phyloP scores from a whole-genome alignment of 2,113 vertebrate species.

The Caretta caretta region DNA sequence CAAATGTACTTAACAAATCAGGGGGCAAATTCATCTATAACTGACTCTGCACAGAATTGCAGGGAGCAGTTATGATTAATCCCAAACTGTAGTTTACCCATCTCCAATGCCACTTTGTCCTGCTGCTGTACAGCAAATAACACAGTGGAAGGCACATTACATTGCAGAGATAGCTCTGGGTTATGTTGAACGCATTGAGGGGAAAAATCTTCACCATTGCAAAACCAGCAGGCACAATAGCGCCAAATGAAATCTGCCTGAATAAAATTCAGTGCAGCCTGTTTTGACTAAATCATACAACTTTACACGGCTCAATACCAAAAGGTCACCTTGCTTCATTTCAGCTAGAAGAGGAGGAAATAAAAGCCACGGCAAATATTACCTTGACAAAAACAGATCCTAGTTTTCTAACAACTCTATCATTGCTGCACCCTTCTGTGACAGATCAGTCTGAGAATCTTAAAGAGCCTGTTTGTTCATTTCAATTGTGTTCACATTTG shows the following conservation, averaged over 20 bases:
- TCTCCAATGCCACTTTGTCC: not conserved
- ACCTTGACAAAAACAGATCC: not conserved
- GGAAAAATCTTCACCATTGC: not conserved
- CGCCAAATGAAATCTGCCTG: not conserved
- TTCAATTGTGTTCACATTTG: not conserved
- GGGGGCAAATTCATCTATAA: not conserved
- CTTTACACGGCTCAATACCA: not conserved
- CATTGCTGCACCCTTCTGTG: not conserved
- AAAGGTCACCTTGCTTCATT: slow-evolving; percentile 4
- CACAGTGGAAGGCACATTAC: not conserved
- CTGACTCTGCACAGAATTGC: not conserved
- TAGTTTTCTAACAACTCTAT: not conserved
- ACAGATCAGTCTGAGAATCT: not conserved
- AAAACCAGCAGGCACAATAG: not conserved
- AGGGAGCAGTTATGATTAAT: not conserved
- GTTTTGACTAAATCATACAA: not conserved
- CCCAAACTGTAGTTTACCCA: not conserved
- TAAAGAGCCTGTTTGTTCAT: not conserved
- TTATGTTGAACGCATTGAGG: not conserved
- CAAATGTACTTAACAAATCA: not conserved
- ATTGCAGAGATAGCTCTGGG: not conserved
- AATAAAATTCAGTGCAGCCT: not conserved
- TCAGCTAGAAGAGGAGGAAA: slow-evolving; percentile 14
- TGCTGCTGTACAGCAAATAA: not conserved
- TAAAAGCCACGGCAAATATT: not conserved